Base-by-base conservation (phyloP, 2,113 vertebrate genomes). In the Centropristis striata region DNA sequence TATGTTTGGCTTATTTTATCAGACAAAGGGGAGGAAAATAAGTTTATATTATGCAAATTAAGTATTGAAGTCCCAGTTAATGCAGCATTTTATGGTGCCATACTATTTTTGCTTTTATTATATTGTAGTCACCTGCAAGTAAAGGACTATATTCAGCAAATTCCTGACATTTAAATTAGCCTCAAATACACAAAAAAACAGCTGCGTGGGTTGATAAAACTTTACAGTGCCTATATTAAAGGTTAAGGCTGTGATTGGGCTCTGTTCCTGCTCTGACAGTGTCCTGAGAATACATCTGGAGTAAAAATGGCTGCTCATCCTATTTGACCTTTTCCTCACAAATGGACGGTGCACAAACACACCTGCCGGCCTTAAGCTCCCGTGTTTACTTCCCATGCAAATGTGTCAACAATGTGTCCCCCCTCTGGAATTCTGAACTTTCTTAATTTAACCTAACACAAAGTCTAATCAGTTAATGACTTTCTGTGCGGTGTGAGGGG, bases 401-500 rank as follows among this genome's bases (percentile, higher is more conserved):
- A 75, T 44, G 60, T 25, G 20, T 36, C 39, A 71, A 20, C 25
- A 59, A 60, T 23, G 39, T 39, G 53, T 8, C 0, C 18, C 41
- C 51, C 8, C 53, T 36, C 14, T 59, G 57, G 66, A 73, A 59
- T 44, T 20, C 5, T 16, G 50, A 59, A 63, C 67, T 69, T 75
- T 27, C 59, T 78, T 81, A 71, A 80, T 80, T 73, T 72, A 86
- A 86, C 61, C 71, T 71, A 85, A 84, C 75, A 71, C 65, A 69
- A 55, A 54, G 60, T 69, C 41, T 55, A 49, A 80, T 81, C 63
- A 66, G 79, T 91, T 83, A 89, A 88, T 76, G 74, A 73, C 46
- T 81, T 57, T 47, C 32, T 51, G 53, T 71, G 72, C 75, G 59
- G 74, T 61, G 68, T 51, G 50, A 78, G 59, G 81, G 82, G 71